Evolutionary conservation across 2,888 invertebrate genomes (phyloP), one percentile per base, ranked within the genome.

Genomic region (Andrena hattorfiana): DNA sequence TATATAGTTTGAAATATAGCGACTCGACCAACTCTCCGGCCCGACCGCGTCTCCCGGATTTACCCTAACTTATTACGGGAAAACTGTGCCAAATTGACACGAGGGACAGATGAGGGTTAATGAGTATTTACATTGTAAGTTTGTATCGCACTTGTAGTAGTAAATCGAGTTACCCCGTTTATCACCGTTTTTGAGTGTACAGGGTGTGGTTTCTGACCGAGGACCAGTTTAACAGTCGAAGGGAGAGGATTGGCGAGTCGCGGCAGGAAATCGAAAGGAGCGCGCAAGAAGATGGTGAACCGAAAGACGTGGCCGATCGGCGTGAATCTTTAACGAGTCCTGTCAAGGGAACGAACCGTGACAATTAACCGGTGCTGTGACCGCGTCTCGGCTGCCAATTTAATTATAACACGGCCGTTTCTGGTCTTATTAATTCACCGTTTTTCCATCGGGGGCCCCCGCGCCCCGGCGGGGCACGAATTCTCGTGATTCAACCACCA

Each of bases 381-480:
- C 48, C 77, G 67, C 79, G 68, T 77, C 68, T 70, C 48, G 56
- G 13, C 30, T 30, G 64, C 54, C 69, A 56, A 26, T 78, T 79
- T 70, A 73, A 72, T 80, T 71, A 51, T 68, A 74, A 62, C 64
- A 71, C 71, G 56, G 56, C 54, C 35, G 69, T 62, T 73, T 59
- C 73, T 59, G 78, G 75, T 68, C 82, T 88, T 89, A 89, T 86
- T 88, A 88, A 89, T 88, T 85, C 88, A 71, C 78, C 80, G 81
- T 84, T 88, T 88, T 84, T 83, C 84, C 78, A 16, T 59, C 28
- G 60, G 63, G 81, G 56, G 20, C 23, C 79, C 71, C 67, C 51
- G 74, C 80, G 79, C 62, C 79, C 49, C 60, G 62, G 49, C 64
- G 78, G 42, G 70, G 76, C 85, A 77, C 79, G 83, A 85, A 83